Evolutionary conservation across 2,888 invertebrate genomes (phyloP), one percentile per base, ranked within the genome.

Genomic region (Neoaliturus tenellus): DNA sequence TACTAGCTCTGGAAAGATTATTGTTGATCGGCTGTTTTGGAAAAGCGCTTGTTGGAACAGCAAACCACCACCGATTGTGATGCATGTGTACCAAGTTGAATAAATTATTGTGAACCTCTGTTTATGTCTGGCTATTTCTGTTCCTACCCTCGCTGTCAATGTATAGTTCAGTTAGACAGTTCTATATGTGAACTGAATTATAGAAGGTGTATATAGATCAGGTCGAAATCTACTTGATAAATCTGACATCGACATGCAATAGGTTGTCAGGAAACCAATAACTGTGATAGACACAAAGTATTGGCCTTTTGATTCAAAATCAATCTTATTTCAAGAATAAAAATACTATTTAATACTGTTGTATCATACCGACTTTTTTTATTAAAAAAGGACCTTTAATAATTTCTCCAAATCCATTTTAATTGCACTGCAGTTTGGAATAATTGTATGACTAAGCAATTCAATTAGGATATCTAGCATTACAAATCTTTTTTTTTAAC

Each of bases 81-180:
- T 69, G 69, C 75, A 44, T 78, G 78, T 75, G 75, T 51, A 55
- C 28, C 28, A 33, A 78, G 78, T 55, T 31, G 78, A 78, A 78
- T 78, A 78, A 78, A 78, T 51, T 33, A 55, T 55, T 55, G 31
- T 78, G 35, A 78, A 78, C 78, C 55, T 33, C 78, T 78, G 78
- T 78, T 78, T 78, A 55, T 25, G 33, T 44, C 31, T 51, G 78
- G 78, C 78, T 78, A 78, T 78, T 78, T 78, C 55, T 75, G 39
- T 55, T 75, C 39, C 3, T 25, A 20, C 33, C 20, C 55, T 48
- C 14, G 1, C 78, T 55, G 78, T 33, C 75, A 28, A 6, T 71
- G 23, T 25, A 48, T 44, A 2, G 48, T 25, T 6, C 48, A 17
- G 28, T 55, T 78, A 55, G 78, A 78, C 78, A 78, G 51, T 78